A percentile compares a stretch with the other conserved stretches of the same genome.
Evolutionary conservation across 1,140 invertebrate species (phyloP).

Genomic region (Atta texana): DNA sequence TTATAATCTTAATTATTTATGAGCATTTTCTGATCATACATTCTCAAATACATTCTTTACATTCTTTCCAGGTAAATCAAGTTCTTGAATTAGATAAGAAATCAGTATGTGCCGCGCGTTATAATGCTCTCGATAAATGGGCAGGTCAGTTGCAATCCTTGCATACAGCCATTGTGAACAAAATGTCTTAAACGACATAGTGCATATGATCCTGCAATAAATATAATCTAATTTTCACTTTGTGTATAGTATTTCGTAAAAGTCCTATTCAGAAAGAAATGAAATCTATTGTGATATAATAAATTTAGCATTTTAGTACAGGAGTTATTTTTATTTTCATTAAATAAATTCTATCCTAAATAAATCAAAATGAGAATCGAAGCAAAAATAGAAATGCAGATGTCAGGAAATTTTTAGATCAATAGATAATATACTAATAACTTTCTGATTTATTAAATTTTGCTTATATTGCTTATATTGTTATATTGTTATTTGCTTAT

Average conservation of each 20-base stretch:
- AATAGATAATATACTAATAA: not conserved
- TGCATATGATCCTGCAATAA: conserved; percentile 39
- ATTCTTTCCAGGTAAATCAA: conserved; percentile 91
- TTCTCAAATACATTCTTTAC: not conserved
- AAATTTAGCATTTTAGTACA: conserved; percentile 71
- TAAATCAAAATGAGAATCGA: not conserved
- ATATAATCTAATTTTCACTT: conserved; percentile 57
- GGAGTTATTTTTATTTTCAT: conserved; percentile 12
- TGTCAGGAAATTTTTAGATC: not conserved
- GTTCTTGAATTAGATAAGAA: conserved; percentile 96
- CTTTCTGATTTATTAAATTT: conserved; percentile 4
- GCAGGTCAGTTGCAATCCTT: conserved; percentile 95
- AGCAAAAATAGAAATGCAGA: not conserved
- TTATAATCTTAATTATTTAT: conserved; percentile 2
- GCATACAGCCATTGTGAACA: conserved; percentile 95
- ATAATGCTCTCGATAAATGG: conserved; percentile 98
- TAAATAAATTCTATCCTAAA: not conserved
- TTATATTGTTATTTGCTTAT: too few relatives aligned
- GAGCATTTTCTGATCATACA: not conserved
- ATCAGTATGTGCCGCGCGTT: conserved; percentile 93
- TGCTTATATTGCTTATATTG: not conserved
- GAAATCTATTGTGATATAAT: conserved; percentile 77
- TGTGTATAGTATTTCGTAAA: conserved; percentile 77
- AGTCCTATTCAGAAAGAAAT: conserved; percentile 60
- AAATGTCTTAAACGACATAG: conserved; percentile 90